These are phyloP conservation scores for Mechanitis mazaeus DNA, from an alignment of 2,888 invertebrate species.

Conservation along the genomic window DNA sequence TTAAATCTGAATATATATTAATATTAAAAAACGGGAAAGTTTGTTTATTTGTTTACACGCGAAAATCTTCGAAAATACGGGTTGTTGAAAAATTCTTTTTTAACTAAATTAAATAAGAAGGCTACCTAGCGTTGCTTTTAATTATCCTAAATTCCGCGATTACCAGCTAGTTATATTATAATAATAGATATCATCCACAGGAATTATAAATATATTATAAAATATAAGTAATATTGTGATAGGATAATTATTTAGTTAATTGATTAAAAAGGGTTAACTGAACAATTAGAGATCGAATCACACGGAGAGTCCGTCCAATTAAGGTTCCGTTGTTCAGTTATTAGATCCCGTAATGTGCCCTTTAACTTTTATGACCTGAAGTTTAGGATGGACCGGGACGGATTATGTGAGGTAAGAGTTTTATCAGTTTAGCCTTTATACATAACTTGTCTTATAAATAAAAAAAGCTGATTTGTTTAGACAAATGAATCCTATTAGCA, in stretches of 20 bases:
- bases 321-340: slow-evolving; percentile 66
- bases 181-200: no score
- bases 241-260: slow-evolving; percentile 21
- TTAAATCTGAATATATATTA: background rate
- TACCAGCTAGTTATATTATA: no score
- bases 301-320: slow-evolving; percentile 38
- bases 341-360: slow-evolving; percentile 73
- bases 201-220: background rate
- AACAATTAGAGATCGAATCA: slow-evolving; percentile 29
- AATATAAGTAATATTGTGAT: slow-evolving; percentile 17
- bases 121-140: no score
- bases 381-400: slow-evolving; percentile 57
- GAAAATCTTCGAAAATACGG: no score
- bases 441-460: slow-evolving; percentile 43
- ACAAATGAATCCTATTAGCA: no score
- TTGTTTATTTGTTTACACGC: no score
- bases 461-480: background rate
- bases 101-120: no score
- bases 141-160: no score
- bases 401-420: slow-evolving; percentile 63
- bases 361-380: slow-evolving; percentile 73
- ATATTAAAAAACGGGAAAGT: background rate
- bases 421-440: slow-evolving; percentile 64
- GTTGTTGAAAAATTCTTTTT: no score
- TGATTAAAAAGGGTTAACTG: slow-evolving; percentile 25